These are phyloP conservation scores for Dilophus febrilis DNA, from an alignment of 2,888 invertebrate genomes.

Conservation along the genomic window DNA sequence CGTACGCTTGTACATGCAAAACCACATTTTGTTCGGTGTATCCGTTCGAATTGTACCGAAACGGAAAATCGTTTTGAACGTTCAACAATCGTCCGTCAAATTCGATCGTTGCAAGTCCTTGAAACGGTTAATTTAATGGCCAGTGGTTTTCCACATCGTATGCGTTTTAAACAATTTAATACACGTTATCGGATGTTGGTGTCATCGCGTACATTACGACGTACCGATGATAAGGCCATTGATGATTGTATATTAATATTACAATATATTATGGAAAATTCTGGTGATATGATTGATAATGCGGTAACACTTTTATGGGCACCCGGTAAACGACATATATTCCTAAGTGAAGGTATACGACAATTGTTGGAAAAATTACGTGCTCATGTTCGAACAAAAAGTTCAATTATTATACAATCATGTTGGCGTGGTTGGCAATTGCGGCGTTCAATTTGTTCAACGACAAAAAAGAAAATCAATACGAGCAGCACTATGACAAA, in stretches of 20 bases:
- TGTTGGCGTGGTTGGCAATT: conserved; percentile 70
- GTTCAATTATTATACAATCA: conserved; percentile 70
- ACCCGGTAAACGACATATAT: conserved; percentile 81
- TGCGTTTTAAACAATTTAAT: conserved; percentile 87
- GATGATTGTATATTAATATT: conserved; percentile 63
- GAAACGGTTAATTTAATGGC: conserved; percentile 94
- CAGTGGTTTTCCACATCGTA: conserved; percentile 83
- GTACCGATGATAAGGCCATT: conserved; percentile 51
- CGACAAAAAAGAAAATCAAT: too few relatives aligned
- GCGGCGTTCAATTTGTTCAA: conserved; percentile 45
- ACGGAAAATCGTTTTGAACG: conserved; percentile 72
- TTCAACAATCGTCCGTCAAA: conserved; percentile 68
- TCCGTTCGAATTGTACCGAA: conserved; percentile 73
- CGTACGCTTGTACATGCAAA: conserved; percentile 82
- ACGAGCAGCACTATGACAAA: too few relatives aligned
- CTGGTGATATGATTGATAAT: conserved; percentile 34
- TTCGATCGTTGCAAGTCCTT: conserved; percentile 75
- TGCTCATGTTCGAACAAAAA: conserved; percentile 55
- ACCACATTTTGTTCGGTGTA: conserved; percentile 86
- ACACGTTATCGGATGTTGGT: conserved; percentile 70
- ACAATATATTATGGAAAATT: conserved; percentile 49
- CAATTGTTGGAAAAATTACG: conserved; percentile 76
- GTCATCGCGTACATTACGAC: conserved; percentile 49
- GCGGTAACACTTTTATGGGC: conserved; percentile 66
- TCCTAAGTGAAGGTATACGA: conserved; percentile 82